Conservation (phyloP, 1,140 invertebrate species). For the Drosophila triauraria region DNA sequence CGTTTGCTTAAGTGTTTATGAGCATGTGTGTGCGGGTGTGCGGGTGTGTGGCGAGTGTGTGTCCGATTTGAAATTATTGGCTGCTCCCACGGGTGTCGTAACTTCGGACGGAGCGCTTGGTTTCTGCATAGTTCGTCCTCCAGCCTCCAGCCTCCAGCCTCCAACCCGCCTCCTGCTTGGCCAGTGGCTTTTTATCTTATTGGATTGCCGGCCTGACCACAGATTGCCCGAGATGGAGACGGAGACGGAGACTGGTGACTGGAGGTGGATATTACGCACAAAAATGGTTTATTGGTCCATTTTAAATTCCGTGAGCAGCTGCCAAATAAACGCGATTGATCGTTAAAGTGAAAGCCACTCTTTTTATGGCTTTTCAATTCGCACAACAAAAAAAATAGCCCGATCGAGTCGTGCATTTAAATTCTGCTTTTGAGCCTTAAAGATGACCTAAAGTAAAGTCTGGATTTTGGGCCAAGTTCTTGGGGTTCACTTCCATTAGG, state of each 20-base stretch:
- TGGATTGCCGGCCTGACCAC: slow-evolving; percentile 70
- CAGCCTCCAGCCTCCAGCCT: neutral
- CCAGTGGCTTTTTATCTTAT: slow-evolving; percentile 67
- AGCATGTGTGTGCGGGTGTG: slow-evolving; percentile 14
- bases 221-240: slow-evolving; percentile 47
- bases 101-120: slow-evolving; percentile 56
- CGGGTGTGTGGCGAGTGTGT: slow-evolving; percentile 23
- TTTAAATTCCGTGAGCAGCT: slow-evolving; percentile 68
- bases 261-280: slow-evolving; percentile 31
- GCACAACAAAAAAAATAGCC: slow-evolving; percentile 1
- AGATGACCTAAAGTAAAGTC: neutral
- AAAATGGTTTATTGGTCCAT: slow-evolving; percentile 61
- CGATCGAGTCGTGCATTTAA: slow-evolving; percentile 3
- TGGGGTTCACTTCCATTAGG: too few relatives aligned
- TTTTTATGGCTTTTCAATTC: slow-evolving; percentile 17
- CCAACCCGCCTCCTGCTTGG: slow-evolving; percentile 12
- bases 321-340: slow-evolving; percentile 69
- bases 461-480: neutral
- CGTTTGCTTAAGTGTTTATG: slow-evolving; percentile 44
- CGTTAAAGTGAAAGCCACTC: slow-evolving; percentile 50
- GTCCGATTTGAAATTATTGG: slow-evolving; percentile 82
- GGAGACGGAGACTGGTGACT: slow-evolving; percentile 7
- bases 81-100: slow-evolving; percentile 84
- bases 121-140: slow-evolving; percentile 62
- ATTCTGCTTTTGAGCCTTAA: slow-evolving; percentile 10